Conservation (phyloP, 2,113 vertebrate species). For the Chrysemys picta region DNA sequence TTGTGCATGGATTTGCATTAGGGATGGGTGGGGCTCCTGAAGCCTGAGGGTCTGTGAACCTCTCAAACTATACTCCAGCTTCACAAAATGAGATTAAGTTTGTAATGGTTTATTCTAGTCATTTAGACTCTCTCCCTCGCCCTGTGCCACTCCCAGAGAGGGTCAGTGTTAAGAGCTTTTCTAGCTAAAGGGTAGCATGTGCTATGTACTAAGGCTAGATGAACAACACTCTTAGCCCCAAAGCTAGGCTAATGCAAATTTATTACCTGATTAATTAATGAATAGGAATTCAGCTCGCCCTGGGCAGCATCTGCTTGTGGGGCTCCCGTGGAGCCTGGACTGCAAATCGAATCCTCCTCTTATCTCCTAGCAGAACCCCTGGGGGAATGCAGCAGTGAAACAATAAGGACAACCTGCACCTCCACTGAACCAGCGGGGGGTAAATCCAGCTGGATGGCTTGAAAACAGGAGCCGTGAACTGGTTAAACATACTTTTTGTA, state of each 20-base stretch:
- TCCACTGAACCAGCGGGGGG: background rate
- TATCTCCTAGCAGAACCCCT: background rate
- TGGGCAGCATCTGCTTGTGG: background rate
- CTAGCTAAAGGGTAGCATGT: background rate
- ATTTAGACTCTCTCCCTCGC: background rate
- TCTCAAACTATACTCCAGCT: accelerated
- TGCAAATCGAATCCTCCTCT: background rate
- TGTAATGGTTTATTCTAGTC: background rate
- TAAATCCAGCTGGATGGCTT: background rate
- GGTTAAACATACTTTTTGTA: constrained; percentile 12
- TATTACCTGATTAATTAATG: background rate
- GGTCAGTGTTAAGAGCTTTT: background rate
- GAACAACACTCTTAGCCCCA: background rate
- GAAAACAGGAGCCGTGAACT: background rate
- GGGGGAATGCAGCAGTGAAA: background rate
- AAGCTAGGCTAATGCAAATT: background rate
- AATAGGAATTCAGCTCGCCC: background rate
- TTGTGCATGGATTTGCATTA: background rate
- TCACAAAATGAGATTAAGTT: background rate
- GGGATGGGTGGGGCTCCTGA: background rate
- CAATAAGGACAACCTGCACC: background rate
- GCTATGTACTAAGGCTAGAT: background rate
- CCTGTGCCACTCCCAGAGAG: background rate
- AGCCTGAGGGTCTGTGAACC: background rate
- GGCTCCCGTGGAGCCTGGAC: background rate